phyloP scores from a whole-genome alignment of 2,888 invertebrate genomes.

The Osmoderma eremita region DNA sequence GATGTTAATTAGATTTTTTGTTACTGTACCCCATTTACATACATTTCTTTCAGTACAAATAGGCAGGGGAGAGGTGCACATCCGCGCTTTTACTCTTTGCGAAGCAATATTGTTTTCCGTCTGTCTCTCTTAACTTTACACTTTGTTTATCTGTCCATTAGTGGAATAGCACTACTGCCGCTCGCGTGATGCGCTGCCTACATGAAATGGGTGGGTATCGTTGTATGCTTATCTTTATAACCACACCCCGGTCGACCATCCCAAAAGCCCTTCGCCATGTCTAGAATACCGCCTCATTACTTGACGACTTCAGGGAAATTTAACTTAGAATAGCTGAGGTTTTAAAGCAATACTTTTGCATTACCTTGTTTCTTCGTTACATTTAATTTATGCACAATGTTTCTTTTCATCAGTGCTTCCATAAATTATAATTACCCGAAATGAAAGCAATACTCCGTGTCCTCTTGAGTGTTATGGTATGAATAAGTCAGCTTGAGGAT shows the following conservation, averaged over 20 bases:
- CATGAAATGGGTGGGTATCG: constrained; percentile 19
- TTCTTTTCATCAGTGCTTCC: too few relatives aligned
- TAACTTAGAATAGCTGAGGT: neutral
- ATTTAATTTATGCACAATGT: too few relatives aligned
- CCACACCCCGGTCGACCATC: constrained; percentile 29
- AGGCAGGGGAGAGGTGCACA: neutral
- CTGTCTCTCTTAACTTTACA: constrained; percentile 25
- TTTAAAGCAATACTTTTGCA: too few relatives aligned
- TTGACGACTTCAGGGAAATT: constrained; percentile 9
- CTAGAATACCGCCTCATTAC: constrained; percentile 4
- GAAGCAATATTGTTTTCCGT: constrained; percentile 13
- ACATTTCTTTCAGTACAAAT: neutral
- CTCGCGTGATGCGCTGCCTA: constrained; percentile 28
- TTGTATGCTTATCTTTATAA: constrained; percentile 17
- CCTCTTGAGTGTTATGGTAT: too few relatives aligned
- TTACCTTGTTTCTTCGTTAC: too few relatives aligned
- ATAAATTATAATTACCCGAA: too few relatives aligned
- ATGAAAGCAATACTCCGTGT: too few relatives aligned
- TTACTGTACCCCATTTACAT: constrained; percentile 8
- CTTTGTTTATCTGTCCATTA: constrained; percentile 31
- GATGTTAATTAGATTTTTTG: constrained; percentile 26
- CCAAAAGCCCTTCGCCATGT: constrained; percentile 17
- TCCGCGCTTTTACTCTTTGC: neutral
- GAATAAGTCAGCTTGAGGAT: too few relatives aligned
- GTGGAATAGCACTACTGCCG: neutral